Percentiles rank a stretch among this genome's conserved stretches.
Evolutionary conservation across 2,888 invertebrate species (phyloP).

Genomic region (Lypha dubia): DNA sequence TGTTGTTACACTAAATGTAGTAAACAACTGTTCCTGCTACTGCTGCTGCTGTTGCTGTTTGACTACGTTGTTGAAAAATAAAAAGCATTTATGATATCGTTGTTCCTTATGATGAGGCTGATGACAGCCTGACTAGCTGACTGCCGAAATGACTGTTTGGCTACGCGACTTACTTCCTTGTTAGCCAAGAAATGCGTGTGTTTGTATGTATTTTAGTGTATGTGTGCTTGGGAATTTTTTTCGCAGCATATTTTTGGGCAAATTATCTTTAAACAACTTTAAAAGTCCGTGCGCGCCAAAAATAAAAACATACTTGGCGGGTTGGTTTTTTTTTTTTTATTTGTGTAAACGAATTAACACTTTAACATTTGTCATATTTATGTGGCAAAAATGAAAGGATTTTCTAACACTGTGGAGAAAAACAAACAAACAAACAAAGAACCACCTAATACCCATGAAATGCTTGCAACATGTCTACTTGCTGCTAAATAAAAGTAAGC

Average conservation of each 20-base stretch:
- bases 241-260: constrained; percentile 6
- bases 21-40: constrained; percentile 47
- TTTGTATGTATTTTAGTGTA: constrained; percentile 1
- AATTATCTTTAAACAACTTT: constrained; percentile 42
- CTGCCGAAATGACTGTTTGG: constrained; percentile 35
- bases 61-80: constrained; percentile 15
- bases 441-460: not conserved
- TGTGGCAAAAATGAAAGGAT: constrained; percentile 4
- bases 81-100: constrained; percentile 43
- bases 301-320: constrained; percentile 12
- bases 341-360: constrained; percentile 34
- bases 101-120: constrained; percentile 30
- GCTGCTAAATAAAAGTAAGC: not conserved
- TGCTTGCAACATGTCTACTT: not conserved
- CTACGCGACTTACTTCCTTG: constrained; percentile 18
- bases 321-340: not conserved
- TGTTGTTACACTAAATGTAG: constrained; percentile 44
- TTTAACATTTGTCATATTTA: constrained; percentile 51
- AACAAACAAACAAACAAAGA: not conserved
- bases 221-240: constrained; percentile 36
- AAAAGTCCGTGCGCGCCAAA: constrained; percentile 45
- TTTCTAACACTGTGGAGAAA: constrained; percentile 15
- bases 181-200: constrained; percentile 52
- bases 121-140: constrained; percentile 38
- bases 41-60: constrained; percentile 27